phyloP scores from a whole-genome alignment of 1,140 invertebrate genomes.

The Penaeus japonicus region DNA sequence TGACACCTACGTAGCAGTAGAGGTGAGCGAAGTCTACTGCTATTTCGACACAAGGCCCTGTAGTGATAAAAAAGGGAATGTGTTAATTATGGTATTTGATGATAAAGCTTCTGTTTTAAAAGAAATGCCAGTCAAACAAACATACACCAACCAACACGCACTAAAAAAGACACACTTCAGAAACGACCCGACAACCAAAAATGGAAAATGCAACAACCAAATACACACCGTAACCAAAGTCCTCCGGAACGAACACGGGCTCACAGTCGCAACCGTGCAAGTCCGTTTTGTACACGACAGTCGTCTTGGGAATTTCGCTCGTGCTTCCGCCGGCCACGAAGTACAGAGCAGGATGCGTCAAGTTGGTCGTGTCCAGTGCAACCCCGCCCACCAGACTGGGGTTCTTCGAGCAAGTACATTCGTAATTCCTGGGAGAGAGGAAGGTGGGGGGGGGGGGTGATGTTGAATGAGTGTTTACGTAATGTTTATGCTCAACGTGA shows the following conservation, averaged over 20 bases:
- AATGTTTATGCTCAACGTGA: too few species aligned
- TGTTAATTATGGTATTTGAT: not conserved
- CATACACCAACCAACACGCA: not conserved
- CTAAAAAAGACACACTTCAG: not conserved
- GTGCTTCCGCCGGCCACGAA: not conserved
- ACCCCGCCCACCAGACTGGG: conserved; percentile 17
- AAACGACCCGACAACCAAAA: not conserved
- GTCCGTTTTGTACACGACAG: conserved; percentile 16
- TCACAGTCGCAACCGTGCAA: conserved; percentile 39
- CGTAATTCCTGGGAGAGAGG: not conserved
- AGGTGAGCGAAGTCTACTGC: conserved; percentile 47
- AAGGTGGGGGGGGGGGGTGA: too few species aligned
- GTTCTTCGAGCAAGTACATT: conserved; percentile 34
- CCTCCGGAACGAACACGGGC: conserved; percentile 3
- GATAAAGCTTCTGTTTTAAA: too few species aligned
- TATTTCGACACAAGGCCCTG: conserved; percentile 47
- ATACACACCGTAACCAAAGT: conserved; percentile 34
- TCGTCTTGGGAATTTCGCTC: not conserved
- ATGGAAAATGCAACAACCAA: not conserved
- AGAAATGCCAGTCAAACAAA: too few species aligned
- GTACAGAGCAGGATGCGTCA: not conserved
- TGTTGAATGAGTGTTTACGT: too few species aligned
- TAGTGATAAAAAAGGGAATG: not conserved
- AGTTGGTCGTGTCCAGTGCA: conserved; percentile 24
- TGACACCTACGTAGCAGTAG: conserved; percentile 38